Evolutionary conservation across 2,113 vertebrate genomes (phyloP), one percentile per base, ranked within the genome.

Genomic region (Lepus timidus): DNA sequence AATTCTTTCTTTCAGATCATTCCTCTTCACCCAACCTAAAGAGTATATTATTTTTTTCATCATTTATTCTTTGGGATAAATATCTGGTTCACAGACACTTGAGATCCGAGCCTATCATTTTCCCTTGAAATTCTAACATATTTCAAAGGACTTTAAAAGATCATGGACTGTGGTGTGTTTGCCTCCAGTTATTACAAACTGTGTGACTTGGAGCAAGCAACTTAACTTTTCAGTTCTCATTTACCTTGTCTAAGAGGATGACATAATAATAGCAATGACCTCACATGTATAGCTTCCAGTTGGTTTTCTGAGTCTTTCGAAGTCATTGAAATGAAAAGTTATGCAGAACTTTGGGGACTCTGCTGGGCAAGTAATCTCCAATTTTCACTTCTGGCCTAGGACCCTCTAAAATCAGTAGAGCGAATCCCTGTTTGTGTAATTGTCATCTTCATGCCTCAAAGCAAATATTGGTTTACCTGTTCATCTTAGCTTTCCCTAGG

Each of bases 401-500:
- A 95, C 33, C 8, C 76, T 83, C 74, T 96, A 61, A 80, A 75
- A 94, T 52, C 81, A 91, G 83, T 92, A 39, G 73, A 95, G 52
- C 1, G 9, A 87, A 51, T 68, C 51, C 70, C 85, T 84, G 22
- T 74, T 91, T 94, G 55, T 76, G 19, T 79, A 93, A 71, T 44
- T 88, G 27, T 78, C 93, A 65, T 89, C 62, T 88, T 98, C 88
- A 65, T 16, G 10, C 68, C 85, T 95, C 74, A 85, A 91, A 95
- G 51, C 20, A 90, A 96, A 94, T 83, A 89, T 55, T 62, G 78
- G 64, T 83, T 91, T 95, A 94, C 27, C 85, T 96, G 83, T 92
- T 52, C 58, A 70, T 96, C 96, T 98, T 95, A 88, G 61, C 96
- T 97, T 95, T 97, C 73, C 84, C 84, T 51, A 89, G 86, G 75